Percentiles rank a stretch among this genome's conserved stretches.
phyloP scores from a whole-genome alignment of 2,797 vertebrate genomes.

The Champsocephalus gunnari region DNA sequence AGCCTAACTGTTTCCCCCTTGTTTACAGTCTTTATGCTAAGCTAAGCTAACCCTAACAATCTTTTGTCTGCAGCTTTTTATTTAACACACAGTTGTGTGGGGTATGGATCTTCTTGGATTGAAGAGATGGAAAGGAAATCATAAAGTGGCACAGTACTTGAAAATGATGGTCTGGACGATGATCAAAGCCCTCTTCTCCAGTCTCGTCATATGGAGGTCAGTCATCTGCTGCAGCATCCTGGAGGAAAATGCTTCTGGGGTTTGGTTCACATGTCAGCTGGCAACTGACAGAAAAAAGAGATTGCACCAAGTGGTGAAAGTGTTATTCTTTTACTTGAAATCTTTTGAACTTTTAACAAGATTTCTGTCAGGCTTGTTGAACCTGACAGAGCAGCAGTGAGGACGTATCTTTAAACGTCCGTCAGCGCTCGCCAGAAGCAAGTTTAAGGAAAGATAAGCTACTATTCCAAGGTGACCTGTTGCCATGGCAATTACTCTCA shows the following conservation, averaged over 20 bases:
- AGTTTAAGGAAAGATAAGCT: slow-evolving; percentile 18
- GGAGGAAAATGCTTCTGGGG: slow-evolving; percentile 52
- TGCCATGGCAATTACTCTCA: slow-evolving; percentile 74
- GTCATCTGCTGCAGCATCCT: slow-evolving; percentile 50
- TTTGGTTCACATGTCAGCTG: slow-evolving; percentile 46
- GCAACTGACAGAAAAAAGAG: slow-evolving; percentile 49
- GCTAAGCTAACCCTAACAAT: background rate
- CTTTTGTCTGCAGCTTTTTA: background rate
- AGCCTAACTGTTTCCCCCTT: background rate
- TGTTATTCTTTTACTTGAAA: slow-evolving; percentile 7
- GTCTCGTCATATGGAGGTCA: slow-evolving; percentile 66
- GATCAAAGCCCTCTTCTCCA: slow-evolving; percentile 44
- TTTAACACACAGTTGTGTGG: background rate
- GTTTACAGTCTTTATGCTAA: background rate
- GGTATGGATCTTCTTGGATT: background rate
- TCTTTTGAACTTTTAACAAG: slow-evolving; percentile 21
- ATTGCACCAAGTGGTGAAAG: background rate
- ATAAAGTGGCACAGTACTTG: slow-evolving; percentile 2
- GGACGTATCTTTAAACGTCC: slow-evolving; percentile 1
- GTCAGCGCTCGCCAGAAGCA: slow-evolving; percentile 4
- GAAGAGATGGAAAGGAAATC: slow-evolving; percentile 24
- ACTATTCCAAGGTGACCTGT: slow-evolving; percentile 76
- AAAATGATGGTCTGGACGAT: slow-evolving; percentile 29
- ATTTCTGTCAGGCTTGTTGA: slow-evolving; percentile 12
- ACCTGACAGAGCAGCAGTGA: background rate